A percentile compares a stretch with the other conserved stretches of the same genome.
Evolutionary conservation across 2,888 invertebrate genomes (phyloP).

Genomic region (Meganola albula): DNA sequence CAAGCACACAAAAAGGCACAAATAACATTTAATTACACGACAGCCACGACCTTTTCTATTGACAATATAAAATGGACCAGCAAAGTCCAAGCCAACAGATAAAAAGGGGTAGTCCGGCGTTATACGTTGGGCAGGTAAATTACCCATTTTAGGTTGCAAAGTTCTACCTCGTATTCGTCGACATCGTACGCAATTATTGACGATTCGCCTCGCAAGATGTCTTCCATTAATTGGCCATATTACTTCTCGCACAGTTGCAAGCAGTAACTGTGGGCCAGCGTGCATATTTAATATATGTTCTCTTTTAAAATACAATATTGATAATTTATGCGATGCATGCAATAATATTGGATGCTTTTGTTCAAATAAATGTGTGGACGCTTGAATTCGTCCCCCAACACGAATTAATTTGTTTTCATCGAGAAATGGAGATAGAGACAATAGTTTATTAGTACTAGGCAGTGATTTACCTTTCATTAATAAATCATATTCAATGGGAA

Average conservation of each 20-base stretch:
- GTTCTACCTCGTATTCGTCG: conserved; percentile 5
- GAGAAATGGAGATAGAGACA: conserved; percentile 20
- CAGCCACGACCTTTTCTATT: conserved; percentile 8
- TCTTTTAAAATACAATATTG: conserved; percentile 7
- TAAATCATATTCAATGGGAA: conserved; percentile 11
- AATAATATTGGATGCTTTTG: conserved; percentile 15
- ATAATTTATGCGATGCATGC: conserved; percentile 6
- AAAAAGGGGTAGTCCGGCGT: conserved; percentile 7
- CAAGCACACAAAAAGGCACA: conserved; percentile 8
- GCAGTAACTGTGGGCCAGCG: conserved; percentile 6
- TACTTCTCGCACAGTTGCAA: conserved; percentile 5
- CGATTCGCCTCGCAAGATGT: conserved; percentile 6
- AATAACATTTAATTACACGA: conserved; percentile 6
- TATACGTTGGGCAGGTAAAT: conserved; percentile 5
- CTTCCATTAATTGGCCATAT: conserved; percentile 12
- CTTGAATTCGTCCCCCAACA: conserved; percentile 15
- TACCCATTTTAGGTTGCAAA: conserved; percentile 8
- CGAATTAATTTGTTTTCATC: conserved; percentile 14
- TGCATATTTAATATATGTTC: conserved; percentile 5
- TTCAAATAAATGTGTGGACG: conserved; percentile 3
- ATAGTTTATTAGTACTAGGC: conserved; percentile 12
- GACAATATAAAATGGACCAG: conserved; percentile 9
- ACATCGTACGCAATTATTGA: conserved; percentile 7
- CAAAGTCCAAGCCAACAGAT: conserved; percentile 10
- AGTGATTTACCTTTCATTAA: conserved; percentile 11